Conservation (phyloP, 2,797 vertebrate genomes). For the Petrocephalus schoutedeni region DNA sequence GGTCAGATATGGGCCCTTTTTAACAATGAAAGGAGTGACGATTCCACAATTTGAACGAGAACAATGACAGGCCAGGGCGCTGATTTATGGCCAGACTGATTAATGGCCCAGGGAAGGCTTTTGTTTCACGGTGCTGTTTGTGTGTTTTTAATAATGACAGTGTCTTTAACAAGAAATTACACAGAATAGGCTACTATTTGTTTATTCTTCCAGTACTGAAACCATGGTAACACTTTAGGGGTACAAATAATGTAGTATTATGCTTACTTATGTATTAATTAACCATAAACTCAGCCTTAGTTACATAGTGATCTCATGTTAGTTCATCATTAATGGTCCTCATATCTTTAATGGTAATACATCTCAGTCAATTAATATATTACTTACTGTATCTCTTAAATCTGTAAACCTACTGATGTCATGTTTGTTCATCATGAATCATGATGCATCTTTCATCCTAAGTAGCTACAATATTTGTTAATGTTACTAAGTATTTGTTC, state of each 20-base stretch:
- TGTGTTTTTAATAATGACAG: constrained; percentile 1
- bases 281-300: not conserved
- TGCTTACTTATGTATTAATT: not conserved
- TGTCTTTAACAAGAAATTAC: not conserved
- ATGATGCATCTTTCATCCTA: not conserved
- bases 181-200: not conserved
- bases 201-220: not conserved
- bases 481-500: not conserved
- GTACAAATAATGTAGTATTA: not conserved
- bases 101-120: not conserved
- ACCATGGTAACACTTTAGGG: not conserved
- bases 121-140: not conserved
- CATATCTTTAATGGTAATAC: not conserved
- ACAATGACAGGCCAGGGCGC: not conserved
- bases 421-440: not conserved
- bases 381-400: not conserved
- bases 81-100: not conserved
- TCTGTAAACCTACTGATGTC: not conserved
- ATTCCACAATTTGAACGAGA: not conserved
- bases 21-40: constrained; percentile 14
- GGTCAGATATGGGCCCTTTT: constrained; percentile 1
- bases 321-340: not conserved
- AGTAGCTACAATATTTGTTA: not conserved
- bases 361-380: not conserved
- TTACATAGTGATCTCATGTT: not conserved